Percentiles rank a stretch among this genome's conserved stretches.
Evolutionary conservation across 2,888 invertebrate species (phyloP).

Genomic region (Chrysodeixis includens): DNA sequence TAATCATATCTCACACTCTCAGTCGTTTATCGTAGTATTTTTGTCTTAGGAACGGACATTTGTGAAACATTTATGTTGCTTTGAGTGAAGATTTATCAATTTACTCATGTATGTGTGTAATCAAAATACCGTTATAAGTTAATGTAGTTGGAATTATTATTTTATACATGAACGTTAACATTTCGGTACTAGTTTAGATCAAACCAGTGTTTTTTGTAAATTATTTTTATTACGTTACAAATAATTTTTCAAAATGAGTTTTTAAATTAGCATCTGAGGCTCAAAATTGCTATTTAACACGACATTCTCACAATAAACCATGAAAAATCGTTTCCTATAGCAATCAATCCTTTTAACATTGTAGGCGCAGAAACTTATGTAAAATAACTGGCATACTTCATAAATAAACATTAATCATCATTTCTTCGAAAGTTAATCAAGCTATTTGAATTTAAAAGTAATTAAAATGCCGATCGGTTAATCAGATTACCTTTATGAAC

Average conservation of each 20-base stretch:
- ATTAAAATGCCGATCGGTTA: slow-evolving; percentile 46
- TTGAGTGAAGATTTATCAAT: slow-evolving; percentile 18
- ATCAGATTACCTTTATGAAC: slow-evolving; percentile 32
- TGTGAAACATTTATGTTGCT: slow-evolving; percentile 20
- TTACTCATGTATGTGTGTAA: neutral
- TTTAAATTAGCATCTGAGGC: slow-evolving; percentile 13
- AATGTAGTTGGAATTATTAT: neutral
- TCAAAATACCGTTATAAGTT: neutral
- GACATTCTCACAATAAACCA: slow-evolving; percentile 39
- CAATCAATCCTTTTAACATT: slow-evolving; percentile 49
- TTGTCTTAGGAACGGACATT: slow-evolving; percentile 35
- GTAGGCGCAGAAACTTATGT: slow-evolving; percentile 30
- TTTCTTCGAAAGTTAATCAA: slow-evolving; percentile 44
- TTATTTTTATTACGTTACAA: too few relatives aligned
- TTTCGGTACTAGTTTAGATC: too few relatives aligned
- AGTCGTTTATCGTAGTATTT: slow-evolving; percentile 32
- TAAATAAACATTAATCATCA: slow-evolving; percentile 50
- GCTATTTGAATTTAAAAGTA: slow-evolving; percentile 51
- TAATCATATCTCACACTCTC: slow-evolving; percentile 46
- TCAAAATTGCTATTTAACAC: slow-evolving; percentile 40
- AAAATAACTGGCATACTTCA: slow-evolving; percentile 44
- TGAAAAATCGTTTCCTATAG: slow-evolving; percentile 47
- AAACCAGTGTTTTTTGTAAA: too few relatives aligned
- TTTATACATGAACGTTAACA: too few relatives aligned
- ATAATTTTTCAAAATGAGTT: too few relatives aligned